Evolutionary conservation across 1,140 invertebrate genomes (phyloP).

Genomic region (Brachionus rubens): DNA sequence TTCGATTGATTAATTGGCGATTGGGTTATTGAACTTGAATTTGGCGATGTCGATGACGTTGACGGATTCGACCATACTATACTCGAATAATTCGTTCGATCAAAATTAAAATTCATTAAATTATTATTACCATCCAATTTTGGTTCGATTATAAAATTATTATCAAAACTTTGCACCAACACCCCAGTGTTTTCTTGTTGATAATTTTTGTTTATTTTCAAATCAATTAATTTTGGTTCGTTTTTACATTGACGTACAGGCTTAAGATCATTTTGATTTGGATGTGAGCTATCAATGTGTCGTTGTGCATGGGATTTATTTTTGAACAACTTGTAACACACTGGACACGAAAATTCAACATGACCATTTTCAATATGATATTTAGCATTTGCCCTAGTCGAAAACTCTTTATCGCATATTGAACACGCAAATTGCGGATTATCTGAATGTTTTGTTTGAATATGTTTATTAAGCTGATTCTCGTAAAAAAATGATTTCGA

Average conservation of each 20-base stretch:
- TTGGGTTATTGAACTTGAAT: background rate
- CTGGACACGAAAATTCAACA: slow-evolving; percentile 18
- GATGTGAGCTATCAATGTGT: slow-evolving; percentile 9
- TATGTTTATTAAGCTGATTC: background rate
- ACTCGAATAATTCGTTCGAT: background rate
- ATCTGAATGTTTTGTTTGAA: background rate
- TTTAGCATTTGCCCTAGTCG: background rate
- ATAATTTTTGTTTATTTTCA: background rate
- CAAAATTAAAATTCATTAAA: slow-evolving; percentile 6
- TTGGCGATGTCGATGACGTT: background rate
- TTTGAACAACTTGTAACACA: slow-evolving; percentile 23
- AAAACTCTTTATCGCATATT: background rate
- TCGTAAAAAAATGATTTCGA: slow-evolving; percentile 14
- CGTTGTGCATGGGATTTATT: slow-evolving; percentile 36
- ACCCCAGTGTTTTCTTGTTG: background rate
- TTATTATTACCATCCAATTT: slow-evolving; percentile 3
- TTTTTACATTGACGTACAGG: background rate
- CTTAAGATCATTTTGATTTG: background rate
- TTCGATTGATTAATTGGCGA: slow-evolving; percentile 23
- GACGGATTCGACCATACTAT: background rate
- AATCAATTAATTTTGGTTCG: background rate
- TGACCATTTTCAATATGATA: slow-evolving; percentile 18
- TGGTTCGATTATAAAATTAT: background rate
- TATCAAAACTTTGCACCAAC: background rate
- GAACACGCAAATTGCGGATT: slow-evolving; percentile 16